Evolutionary conservation across 2,797 vertebrate genomes (phyloP).

Genomic region (Chaunax sp.): DNA sequence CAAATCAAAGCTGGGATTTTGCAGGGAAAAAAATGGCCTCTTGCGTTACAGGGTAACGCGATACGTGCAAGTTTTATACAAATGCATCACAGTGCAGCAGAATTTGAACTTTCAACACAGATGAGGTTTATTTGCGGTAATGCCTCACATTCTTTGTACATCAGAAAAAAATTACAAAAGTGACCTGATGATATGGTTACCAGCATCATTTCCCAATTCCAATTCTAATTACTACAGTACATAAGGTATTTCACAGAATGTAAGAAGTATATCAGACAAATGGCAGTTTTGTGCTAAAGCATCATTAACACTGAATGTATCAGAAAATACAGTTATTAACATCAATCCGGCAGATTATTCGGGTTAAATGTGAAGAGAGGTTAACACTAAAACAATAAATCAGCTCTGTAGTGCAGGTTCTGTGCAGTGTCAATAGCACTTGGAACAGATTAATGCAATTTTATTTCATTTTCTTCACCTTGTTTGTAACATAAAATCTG

Average conservation of each 20-base stretch:
- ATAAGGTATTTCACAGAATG: conserved; percentile 41
- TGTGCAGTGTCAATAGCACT: conserved; percentile 46
- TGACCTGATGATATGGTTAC: conserved; percentile 10
- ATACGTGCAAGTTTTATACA: background rate
- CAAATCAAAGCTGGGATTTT: too few species aligned
- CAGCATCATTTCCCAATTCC: background rate
- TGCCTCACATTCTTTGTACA: conserved; percentile 34
- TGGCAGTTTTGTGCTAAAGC: conserved; percentile 74
- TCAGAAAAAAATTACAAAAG: conserved; percentile 57
- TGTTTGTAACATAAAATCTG: conserved; percentile 19
- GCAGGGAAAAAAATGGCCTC: too few species aligned
- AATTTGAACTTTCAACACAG: conserved; percentile 16
- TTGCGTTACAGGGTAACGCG: too few species aligned
- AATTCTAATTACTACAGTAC: conserved; percentile 19
- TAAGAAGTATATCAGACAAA: conserved; percentile 56
- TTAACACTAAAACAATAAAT: conserved; percentile 15
- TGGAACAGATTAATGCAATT: conserved; percentile 6
- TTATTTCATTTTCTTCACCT: conserved; percentile 5
- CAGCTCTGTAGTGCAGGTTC: conserved; percentile 22
- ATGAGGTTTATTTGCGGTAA: conserved; percentile 51
- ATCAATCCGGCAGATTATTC: conserved; percentile 34
- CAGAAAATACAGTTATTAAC: conserved; percentile 44
- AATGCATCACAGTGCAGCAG: background rate
- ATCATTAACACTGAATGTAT: conserved; percentile 39
- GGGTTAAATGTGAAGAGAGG: conserved; percentile 24